phyloP scores from a whole-genome alignment of 1,140 invertebrate species.

The Episyrphus balteatus region DNA sequence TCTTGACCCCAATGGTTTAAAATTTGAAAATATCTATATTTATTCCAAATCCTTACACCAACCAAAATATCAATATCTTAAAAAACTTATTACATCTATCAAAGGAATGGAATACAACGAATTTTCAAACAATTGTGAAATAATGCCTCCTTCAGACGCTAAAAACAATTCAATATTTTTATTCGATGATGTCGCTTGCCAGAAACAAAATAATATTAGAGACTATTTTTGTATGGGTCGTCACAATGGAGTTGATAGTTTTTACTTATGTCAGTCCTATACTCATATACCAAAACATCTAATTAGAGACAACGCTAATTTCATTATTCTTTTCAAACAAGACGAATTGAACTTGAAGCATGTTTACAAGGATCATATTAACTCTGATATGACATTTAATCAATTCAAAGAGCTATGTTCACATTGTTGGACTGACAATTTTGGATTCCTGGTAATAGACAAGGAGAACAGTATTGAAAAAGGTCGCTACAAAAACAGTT shows the following conservation, averaged over 20 bases:
- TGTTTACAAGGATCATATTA: conserved; percentile 35
- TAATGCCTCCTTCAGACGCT: conserved; percentile 15
- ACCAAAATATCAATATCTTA: conserved; percentile 27
- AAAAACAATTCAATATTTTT: conserved; percentile 26
- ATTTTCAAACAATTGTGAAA: conserved; percentile 20
- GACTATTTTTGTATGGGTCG: conserved; percentile 34
- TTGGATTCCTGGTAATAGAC: conserved; percentile 23
- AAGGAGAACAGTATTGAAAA: conserved; percentile 19
- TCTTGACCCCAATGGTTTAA: conserved; percentile 21
- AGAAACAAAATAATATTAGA: conserved; percentile 29
- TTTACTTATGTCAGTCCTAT: conserved; percentile 35
- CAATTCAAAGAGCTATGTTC: conserved; percentile 25
- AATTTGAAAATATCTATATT: conserved; percentile 34
- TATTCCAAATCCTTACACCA: conserved; percentile 34
- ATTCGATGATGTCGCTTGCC: conserved; percentile 35
- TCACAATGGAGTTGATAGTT: conserved; percentile 27
- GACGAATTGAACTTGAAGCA: conserved; percentile 37
- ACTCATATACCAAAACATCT: conserved; percentile 35
- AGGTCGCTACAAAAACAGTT: conserved; percentile 23
- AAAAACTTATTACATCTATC: conserved; percentile 17
- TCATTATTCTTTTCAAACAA: conserved; percentile 35
- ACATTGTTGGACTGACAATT: conserved; percentile 23
- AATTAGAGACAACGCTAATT: conserved; percentile 35
- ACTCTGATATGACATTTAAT: conserved; percentile 28
- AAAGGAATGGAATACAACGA: conserved; percentile 18